Base-by-base conservation (phyloP, 2,888 invertebrate species). In the Eristalis pertinax region DNA sequence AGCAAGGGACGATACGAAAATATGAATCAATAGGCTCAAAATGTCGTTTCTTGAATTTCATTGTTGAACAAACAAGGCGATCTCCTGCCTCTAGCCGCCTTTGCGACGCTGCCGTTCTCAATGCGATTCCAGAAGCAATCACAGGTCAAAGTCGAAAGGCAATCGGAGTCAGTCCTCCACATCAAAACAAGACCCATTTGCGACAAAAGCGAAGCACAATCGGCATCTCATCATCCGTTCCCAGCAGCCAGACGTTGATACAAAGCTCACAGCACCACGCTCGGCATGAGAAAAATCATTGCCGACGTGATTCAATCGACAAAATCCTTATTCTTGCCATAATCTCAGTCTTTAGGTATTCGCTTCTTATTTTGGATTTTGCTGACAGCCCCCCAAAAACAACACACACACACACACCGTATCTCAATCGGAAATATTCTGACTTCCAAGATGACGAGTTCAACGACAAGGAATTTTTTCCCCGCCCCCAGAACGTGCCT, bases 401-500 rank as follows among this genome's bases (percentile, higher is more conserved):
- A 50, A 5, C 67, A 72, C 60, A 43, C n/a, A 26, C 2, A 4
- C 38, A 72, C 65, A 76, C 64, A 70, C 26, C 26, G 72, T 65
- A 72, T 76, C 67, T 72, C 77, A 67, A 72, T 62, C 38, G 13
- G 26, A 76, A 82, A 72, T 22, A 82, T 77, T 76, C 77, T 67
- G 76, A 70, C 50, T 76, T 82, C 19, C 43, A 63, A 60, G 64
- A 64, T 58, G 69, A 58, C 56, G 60, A 70, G 32, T 43, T 29
- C 69, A 35, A 43, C 75, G 22, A 50, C 22, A 43, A 64, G 24
- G 32, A 50, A 63, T 58, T 68, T 56, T 56, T 19, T 15, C 11
- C 11, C 5, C 11, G 5, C 69, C 58, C 35, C 19, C 41, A 65
- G 65, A 65, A 70, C 70, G 60, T 65, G 70, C 41, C 63, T 74